Percentiles rank a stretch among this genome's conserved stretches.
Conservation (phyloP, 1,140 invertebrate species). For the Drosophila neocordata region DNA sequence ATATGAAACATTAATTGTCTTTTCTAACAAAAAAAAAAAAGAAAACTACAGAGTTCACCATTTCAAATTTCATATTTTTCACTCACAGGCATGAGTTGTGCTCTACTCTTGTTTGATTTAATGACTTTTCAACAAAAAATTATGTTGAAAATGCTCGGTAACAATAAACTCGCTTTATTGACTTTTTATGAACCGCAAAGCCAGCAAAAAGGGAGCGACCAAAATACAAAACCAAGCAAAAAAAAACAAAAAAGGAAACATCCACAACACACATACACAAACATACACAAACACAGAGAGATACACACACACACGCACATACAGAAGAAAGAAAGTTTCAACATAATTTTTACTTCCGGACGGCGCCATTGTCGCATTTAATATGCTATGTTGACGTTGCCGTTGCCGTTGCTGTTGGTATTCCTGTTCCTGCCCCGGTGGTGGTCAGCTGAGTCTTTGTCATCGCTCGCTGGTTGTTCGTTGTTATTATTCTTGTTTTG, state of each 20-base stretch:
- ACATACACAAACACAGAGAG: constrained; percentile 11
- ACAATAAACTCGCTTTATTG: constrained; percentile 76
- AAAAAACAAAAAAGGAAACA: constrained; percentile 5
- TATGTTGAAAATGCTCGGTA: constrained; percentile 59
- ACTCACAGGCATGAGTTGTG: not conserved
- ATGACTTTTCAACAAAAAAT: constrained; percentile 72
- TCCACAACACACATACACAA: constrained; percentile 14
- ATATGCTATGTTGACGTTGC: constrained; percentile 41
- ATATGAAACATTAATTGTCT: not conserved
- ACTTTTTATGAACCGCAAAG: constrained; percentile 77
- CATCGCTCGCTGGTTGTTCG: constrained; percentile 17
- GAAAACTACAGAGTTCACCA: constrained; percentile 1
- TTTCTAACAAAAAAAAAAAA: not conserved
- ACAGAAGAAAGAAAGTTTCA: constrained; percentile 48
- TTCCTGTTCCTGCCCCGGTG: constrained; percentile 14
- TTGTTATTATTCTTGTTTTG: constrained; percentile 16
- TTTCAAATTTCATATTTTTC: constrained; percentile 8
- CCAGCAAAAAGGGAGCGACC: constrained; percentile 29
- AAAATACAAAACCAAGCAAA: constrained; percentile 55
- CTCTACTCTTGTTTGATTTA: constrained; percentile 50
- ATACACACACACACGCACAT: constrained; percentile 5
- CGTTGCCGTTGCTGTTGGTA: constrained; percentile 1
- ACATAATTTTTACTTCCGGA: constrained; percentile 76
- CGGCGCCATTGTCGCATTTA: constrained; percentile 72
- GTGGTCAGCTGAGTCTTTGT: constrained; percentile 39